A percentile compares a stretch with the other conserved stretches of the same genome.
Evolutionary conservation across 2,888 invertebrate genomes (phyloP).

Genomic region (Polyommatus iphigenia): DNA sequence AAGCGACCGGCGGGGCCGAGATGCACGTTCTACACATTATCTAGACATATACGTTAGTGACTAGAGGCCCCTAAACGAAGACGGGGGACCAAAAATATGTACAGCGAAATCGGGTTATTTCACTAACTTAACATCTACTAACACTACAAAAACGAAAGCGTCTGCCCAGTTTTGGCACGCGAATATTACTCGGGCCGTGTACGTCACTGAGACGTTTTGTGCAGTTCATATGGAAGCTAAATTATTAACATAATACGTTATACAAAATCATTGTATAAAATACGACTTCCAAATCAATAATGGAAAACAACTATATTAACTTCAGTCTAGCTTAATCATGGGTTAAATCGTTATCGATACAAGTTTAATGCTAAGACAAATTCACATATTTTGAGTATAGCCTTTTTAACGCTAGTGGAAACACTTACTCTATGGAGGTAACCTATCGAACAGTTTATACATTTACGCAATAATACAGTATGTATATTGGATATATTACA

Average conservation of each 20-base stretch:
- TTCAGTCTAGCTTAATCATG: constrained; percentile 63
- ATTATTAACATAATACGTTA: constrained; percentile 56
- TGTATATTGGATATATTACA: constrained; percentile 66
- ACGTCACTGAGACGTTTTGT: constrained; percentile 50
- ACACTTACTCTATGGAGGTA: constrained; percentile 65
- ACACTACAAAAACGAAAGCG: constrained; percentile 29
- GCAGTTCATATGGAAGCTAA: constrained; percentile 70
- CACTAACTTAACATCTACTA: constrained; percentile 56
- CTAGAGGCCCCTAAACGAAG: constrained; percentile 63
- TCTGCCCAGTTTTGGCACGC: constrained; percentile 23
- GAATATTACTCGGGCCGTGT: neutral
- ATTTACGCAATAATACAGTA: constrained; percentile 58
- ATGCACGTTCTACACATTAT: constrained; percentile 48
- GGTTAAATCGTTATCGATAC: constrained; percentile 52
- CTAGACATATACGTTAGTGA: constrained; percentile 63
- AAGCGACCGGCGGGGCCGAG: constrained; percentile 59
- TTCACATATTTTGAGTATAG: constrained; percentile 71
- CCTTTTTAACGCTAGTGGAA: constrained; percentile 66
- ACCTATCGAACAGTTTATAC: constrained; percentile 67
- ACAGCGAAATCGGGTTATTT: constrained; percentile 64
- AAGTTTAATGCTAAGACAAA: constrained; percentile 62
- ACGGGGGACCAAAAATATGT: constrained; percentile 61
- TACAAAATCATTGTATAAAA: constrained; percentile 55
- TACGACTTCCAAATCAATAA: constrained; percentile 48
- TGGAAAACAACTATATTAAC: constrained; percentile 44